phyloP scores from a whole-genome alignment of 2,888 invertebrate genomes.

The Lomographa bimaculata region DNA sequence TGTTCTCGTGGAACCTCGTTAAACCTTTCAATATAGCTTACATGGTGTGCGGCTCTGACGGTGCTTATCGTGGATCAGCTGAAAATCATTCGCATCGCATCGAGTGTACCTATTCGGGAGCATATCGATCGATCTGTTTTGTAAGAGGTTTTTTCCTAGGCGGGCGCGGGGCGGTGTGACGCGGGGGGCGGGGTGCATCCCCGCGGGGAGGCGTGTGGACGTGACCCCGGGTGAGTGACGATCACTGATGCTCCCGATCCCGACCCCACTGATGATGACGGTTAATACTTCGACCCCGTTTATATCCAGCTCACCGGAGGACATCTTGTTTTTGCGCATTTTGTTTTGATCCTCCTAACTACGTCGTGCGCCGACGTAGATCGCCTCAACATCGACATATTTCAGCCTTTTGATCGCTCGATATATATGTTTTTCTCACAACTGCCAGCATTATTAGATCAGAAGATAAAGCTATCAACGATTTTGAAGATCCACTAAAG shows the following conservation, averaged over 20 bases:
- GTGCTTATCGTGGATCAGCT: slow-evolving; percentile 37
- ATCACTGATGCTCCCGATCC: not conserved
- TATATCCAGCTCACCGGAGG: slow-evolving; percentile 31
- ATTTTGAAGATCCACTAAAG: too few species aligned
- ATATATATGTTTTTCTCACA: too few species aligned
- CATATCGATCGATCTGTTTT: slow-evolving; percentile 77
- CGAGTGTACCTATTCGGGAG: slow-evolving; percentile 54
- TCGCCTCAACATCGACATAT: slow-evolving; percentile 9
- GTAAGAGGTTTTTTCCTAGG: slow-evolving; percentile 66
- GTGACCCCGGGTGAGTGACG: slow-evolving; percentile 26
- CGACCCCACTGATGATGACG: not conserved
- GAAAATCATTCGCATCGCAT: slow-evolving; percentile 42
- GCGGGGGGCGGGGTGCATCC: slow-evolving; percentile 50
- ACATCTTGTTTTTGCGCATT: slow-evolving; percentile 58
- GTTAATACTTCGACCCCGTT: slow-evolving; percentile 1
- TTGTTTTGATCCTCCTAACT: slow-evolving; percentile 44
- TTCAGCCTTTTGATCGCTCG: slow-evolving; percentile 3
- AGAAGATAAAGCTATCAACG: too few species aligned
- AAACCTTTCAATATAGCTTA: not conserved
- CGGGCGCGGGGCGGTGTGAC: slow-evolving; percentile 47
- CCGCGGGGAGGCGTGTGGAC: slow-evolving; percentile 38
- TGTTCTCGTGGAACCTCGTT: not conserved
- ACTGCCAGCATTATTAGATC: too few species aligned
- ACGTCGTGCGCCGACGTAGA: slow-evolving; percentile 20
- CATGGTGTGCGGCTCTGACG: slow-evolving; percentile 1